Conservation (phyloP, 1,140 invertebrate genomes). For the Heterodera carotae region DNA sequence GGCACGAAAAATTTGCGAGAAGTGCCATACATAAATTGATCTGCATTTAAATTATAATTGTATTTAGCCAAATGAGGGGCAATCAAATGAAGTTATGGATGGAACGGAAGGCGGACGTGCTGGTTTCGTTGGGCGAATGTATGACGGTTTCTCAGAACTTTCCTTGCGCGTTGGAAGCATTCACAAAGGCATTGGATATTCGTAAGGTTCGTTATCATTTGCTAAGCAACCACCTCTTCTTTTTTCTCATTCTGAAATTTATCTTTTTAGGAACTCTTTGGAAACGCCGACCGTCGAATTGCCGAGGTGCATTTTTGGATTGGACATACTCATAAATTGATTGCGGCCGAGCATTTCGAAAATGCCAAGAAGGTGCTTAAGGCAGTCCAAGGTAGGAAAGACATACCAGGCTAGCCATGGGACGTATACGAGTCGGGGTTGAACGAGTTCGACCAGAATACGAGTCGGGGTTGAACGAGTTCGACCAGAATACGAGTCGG, state of each 20-base stretch:
- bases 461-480: no score
- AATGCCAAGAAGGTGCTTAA: constrained; percentile 18
- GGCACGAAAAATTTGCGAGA: constrained; percentile 42
- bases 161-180: constrained; percentile 25
- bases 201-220: constrained; percentile 17
- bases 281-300: constrained; percentile 28
- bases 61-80: constrained; percentile 14
- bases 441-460: no score
- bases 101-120: constrained; percentile 33
- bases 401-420: no score
- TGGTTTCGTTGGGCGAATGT: constrained; percentile 35
- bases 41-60: neutral
- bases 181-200: constrained; percentile 25
- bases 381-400: no score
- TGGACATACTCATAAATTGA: constrained; percentile 23
- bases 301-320: constrained; percentile 28
- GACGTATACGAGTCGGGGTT: no score
- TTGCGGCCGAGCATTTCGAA: constrained; percentile 33
- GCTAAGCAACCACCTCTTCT: no score
- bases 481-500: no score
- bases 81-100: constrained; percentile 14
- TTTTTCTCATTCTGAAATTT: neutral
- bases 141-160: constrained; percentile 33
- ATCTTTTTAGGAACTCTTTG: constrained; percentile 24
- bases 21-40: neutral